Percentiles rank a stretch among this genome's conserved stretches.
phyloP scores from a whole-genome alignment of 2,797 vertebrate species.

The Dipus sagitta region DNA sequence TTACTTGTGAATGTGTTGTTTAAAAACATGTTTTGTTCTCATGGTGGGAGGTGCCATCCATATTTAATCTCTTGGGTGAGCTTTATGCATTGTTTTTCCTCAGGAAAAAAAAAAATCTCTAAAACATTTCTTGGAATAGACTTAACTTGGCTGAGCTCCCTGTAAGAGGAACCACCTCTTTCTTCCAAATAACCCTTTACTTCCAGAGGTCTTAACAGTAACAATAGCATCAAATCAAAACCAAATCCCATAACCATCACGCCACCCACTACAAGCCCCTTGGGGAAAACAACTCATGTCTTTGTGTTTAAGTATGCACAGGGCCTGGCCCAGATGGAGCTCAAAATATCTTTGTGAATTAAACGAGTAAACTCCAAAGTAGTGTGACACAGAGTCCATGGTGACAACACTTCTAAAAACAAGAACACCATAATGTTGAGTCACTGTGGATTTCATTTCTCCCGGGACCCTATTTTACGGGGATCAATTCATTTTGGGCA shows the following conservation, averaged over 20 bases:
- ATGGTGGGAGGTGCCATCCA: not conserved
- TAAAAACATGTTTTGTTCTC: conserved; percentile 53
- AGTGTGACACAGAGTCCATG: conserved; percentile 10
- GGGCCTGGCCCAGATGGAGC: conserved; percentile 29
- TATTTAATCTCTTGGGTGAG: conserved; percentile 53
- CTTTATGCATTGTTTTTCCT: conserved; percentile 53
- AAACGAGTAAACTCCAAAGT: conserved; percentile 62
- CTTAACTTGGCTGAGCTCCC: conserved; percentile 46
- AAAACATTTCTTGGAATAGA: conserved; percentile 61
- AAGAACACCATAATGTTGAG: conserved; percentile 13
- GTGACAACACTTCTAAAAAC: conserved; percentile 52
- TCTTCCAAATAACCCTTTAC: not conserved
- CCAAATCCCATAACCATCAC: conserved; percentile 11
- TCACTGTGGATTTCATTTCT: not conserved
- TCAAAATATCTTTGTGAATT: conserved; percentile 70
- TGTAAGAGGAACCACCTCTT: not conserved
- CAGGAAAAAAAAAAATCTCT: conserved; percentile 27
- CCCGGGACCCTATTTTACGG: not conserved
- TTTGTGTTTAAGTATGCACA: conserved; percentile 34
- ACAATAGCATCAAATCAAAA: conserved; percentile 61
- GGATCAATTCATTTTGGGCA: conserved; percentile 8
- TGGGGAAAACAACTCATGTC: conserved; percentile 32
- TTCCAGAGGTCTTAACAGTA: conserved; percentile 50
- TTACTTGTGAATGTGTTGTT: conserved; percentile 38
- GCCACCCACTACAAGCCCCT: not conserved